Evolutionary conservation across 2,888 invertebrate species (phyloP), one percentile per base, ranked within the genome.

Genomic region (Odontomyia ornata): DNA sequence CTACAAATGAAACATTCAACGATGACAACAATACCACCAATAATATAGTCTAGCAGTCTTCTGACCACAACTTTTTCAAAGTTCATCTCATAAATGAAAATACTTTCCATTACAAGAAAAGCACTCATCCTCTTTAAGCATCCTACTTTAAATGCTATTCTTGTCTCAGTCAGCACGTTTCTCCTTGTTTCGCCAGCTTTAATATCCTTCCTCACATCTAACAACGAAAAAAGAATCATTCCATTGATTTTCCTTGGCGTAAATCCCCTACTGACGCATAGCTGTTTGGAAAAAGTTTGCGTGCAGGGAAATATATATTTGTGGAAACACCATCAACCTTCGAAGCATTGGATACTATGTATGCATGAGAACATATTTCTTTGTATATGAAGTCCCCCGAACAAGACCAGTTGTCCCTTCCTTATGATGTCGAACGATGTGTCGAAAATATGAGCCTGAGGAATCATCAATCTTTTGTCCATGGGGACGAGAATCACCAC

Each of bases 161-260:
- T 52, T 15, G 52, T 60, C 21, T 18, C 21, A 9, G 21, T 23
- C 57, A 18, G 25, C 57, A n/a, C 57, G n/a, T 9, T 18, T 18
- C 25, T 60, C 21, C 23, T 60, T 13, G 23, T 56, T 56, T 60
- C 36, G 36, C 36, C 57, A 60, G 25, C 57, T 60, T 60, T 60
- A 60, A 60, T 60, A 25, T 60, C 25, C 57, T 60, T 25, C 57
- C 4, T 23, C 13, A 9, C 57, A 18, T 2, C 57, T 60, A 11
- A 13, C 57, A 4, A 9, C 7, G 7, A 52, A 60, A 5, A 18
- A 60, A 60, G 9, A 21, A 60, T 60, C 57, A 21, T 25, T 60
- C 21, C 25, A 60, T 18, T 23, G 57, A 60, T n/a, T 52, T 52
- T 52, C 52, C 4, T 36, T 18, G 52, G 7, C 13, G 52, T 18